Evolutionary conservation across 2,113 vertebrate genomes (phyloP), one percentile per base, ranked within the genome.

Genomic region (Mormyrus lacerda): DNA sequence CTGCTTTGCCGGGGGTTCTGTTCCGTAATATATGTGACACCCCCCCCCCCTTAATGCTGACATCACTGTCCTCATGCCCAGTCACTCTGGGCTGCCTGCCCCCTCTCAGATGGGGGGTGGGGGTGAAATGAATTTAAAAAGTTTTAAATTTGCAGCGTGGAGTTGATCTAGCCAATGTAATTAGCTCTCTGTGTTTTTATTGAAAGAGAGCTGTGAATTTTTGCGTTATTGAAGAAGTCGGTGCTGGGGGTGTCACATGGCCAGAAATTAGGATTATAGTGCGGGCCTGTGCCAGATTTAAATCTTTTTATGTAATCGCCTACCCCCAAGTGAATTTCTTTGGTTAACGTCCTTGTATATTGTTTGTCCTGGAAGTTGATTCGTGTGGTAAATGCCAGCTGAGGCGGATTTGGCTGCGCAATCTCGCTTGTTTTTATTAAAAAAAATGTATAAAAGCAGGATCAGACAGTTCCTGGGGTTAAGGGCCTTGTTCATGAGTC

Each of bases 191-290:
- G 39, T 24, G 39, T 45, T 61, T 44, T 65, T 61, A 24, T 45
- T 87, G 86, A 42, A n/a, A 45, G 76, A 82, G 24, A 2, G 27
- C 88, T 55, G 19, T 83, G 48, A 55, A 27, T 19, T 24, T 44
- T 44, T 9, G 73, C 8, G 3, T n/a, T 47, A 31, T 47, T 83
- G 79, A 42, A 5, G 79, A 21, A 35, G 55, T 69, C 39, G 2
- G 35, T 48, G 65, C 69, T 79, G 85, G 24, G 21, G 47, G 35
- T 35, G 31, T 58, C 47, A 55, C 61, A 58, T 87, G 89, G 69
- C 85, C 15, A 27, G 89, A 89, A 87, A 89, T 87, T 39, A 87
- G 73, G 85, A 88, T 90, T 87, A 58, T 42, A 88, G 89, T 42
- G 39, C 31, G 13, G 15, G 44, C 31, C 44, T 35, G 17, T 86